phyloP scores from a whole-genome alignment of 2,888 invertebrate genomes.

The Dorcus parallelipipedus region DNA sequence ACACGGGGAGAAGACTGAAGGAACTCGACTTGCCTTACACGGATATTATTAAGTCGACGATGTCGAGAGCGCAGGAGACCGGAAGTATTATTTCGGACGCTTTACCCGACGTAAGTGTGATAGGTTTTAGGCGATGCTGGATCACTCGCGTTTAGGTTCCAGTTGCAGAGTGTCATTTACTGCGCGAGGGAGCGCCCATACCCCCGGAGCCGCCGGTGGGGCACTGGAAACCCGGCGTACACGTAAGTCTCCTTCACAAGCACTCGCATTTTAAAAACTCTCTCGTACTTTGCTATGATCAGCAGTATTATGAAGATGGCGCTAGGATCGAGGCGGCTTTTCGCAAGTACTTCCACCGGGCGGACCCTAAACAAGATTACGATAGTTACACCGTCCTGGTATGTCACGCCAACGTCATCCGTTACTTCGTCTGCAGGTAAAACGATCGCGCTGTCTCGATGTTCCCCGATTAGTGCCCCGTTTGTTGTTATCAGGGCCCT shows the following conservation, averaged over 20 bases:
- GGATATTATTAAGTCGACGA: conserved; percentile 79
- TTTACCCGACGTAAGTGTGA: conserved; percentile 51
- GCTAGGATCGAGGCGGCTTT: conserved; percentile 95
- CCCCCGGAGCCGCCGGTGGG: conserved; percentile 90
- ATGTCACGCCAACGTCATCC: conserved; percentile 97
- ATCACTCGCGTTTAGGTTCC: conserved; percentile 49
- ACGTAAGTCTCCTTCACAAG: conserved; percentile 53
- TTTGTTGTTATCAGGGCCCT: conserved; percentile 65
- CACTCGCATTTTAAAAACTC: not conserved
- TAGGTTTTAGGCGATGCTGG: not conserved
- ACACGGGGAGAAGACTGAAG: conserved; percentile 79
- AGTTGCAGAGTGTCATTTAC: conserved; percentile 65
- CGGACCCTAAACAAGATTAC: conserved; percentile 71
- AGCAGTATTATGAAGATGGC: conserved; percentile 92
- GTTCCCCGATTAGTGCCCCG: not conserved
- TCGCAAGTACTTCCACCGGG: conserved; percentile 88
- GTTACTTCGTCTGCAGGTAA: conserved; percentile 51
- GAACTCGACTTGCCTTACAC: conserved; percentile 77
- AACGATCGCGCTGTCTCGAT: not conserved
- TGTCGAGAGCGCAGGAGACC: conserved; percentile 92
- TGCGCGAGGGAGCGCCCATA: conserved; percentile 93
- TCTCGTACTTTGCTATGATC: conserved; percentile 32
- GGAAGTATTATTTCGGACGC: conserved; percentile 74
- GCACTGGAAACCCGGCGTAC: conserved; percentile 80
- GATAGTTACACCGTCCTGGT: conserved; percentile 89